Conservation (phyloP, 1,140 invertebrate species). For the Leptinotarsa undecemlineata region DNA sequence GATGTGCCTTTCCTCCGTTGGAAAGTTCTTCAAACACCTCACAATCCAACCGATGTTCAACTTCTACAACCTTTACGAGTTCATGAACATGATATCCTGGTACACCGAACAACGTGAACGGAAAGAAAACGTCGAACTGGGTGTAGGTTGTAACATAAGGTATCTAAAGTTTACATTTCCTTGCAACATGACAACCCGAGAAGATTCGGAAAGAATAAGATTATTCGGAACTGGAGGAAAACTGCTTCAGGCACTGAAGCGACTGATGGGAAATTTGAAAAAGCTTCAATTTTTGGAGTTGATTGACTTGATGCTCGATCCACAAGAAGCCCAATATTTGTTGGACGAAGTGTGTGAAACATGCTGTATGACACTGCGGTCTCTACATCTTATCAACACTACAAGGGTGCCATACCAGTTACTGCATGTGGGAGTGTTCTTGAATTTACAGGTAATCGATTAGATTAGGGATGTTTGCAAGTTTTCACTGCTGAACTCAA, state of each 20-base stretch:
- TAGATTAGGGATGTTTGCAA: too few relatives aligned
- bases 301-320: constrained; percentile 77
- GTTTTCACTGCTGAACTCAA: too few relatives aligned
- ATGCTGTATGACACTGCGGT: constrained; percentile 67
- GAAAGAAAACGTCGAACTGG: constrained; percentile 49
- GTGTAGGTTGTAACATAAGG: constrained; percentile 64
- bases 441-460: constrained; percentile 67
- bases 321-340: constrained; percentile 68
- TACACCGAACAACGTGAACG: constrained; percentile 62
- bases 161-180: constrained; percentile 77
- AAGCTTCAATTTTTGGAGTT: constrained; percentile 70
- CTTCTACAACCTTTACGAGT: constrained; percentile 83
- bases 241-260: constrained; percentile 69
- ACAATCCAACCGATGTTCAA: constrained; percentile 76
- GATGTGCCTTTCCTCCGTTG: constrained; percentile 72
- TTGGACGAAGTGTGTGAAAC: constrained; percentile 74
- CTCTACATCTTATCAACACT: constrained; percentile 74
- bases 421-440: constrained; percentile 76
- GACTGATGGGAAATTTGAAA: constrained; percentile 70
- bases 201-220: constrained; percentile 64
- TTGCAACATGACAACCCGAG: constrained; percentile 70
- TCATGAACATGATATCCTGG: constrained; percentile 80
- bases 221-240: constrained; percentile 80
- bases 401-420: constrained; percentile 75
- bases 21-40: constrained; percentile 67